Evolutionary conservation across 2,113 vertebrate genomes (phyloP), one percentile per base, ranked within the genome.

Genomic region (Nanorana parkeri): DNA sequence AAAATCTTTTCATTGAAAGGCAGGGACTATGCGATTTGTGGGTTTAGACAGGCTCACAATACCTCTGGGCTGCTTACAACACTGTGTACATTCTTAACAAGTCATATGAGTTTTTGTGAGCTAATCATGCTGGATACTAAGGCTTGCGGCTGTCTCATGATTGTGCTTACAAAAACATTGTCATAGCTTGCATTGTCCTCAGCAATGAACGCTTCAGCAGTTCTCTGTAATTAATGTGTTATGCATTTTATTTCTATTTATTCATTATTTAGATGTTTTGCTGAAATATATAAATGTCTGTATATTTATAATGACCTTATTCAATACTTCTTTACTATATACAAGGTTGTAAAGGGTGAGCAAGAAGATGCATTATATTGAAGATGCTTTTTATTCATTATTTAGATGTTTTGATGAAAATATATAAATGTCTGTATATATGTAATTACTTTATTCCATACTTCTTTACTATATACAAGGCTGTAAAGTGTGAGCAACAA

Each of bases 91-190:
- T 82, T 82, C 80, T 75, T 82, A 52, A 26, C 52, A 60, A 82
- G 80, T 82, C 80, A 82, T 81, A 81, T 82, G 71, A 75, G 69
- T 64, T 74, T 75, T 74, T 82, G 61, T 67, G 65, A 58, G 79
- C 68, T 73, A 65, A 66, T 82, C 71, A 82, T 82, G 80, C 69
- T 74, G 47, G 58, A 63, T 75, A 36, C 47, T 29, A 67, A 67
- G 54, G 41, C 80, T 75, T 82, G 52, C 24, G 80, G 64, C 63
- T 75, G 80, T 82, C 80, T 82, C 52, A 82, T 82, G 80, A 82
- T 82, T 75, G 28, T 68, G 47, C 68, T 73, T 81, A 66, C 47
- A 81, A 73, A 69, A 55, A 61, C 29, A 61, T 21, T 61, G 55
- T 23, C 28, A 82, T 58, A 67, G 7, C n/a, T 58, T 55, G 28